phyloP scores from a whole-genome alignment of 92 coral and sea anemone genomes.

The Epizoanthus rinbou region DNA sequence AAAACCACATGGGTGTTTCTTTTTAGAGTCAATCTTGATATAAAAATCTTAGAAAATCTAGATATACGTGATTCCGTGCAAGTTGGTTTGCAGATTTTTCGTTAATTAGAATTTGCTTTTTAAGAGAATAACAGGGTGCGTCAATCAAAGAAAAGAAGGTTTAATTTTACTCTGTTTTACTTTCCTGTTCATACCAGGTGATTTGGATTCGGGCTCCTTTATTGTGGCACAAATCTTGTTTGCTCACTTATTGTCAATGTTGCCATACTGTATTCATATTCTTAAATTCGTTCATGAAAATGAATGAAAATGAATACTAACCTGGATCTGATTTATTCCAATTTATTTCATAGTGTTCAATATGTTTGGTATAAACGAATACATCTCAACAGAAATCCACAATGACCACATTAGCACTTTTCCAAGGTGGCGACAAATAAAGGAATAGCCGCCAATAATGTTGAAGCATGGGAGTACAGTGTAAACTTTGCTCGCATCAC shows the following conservation, averaged over 20 bases:
- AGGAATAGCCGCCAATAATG: slow-evolving; percentile 12
- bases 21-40: not conserved
- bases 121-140: not conserved
- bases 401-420: slow-evolving; percentile 28
- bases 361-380: slow-evolving; percentile 12
- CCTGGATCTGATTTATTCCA: slow-evolving; percentile 18
- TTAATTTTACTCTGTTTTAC: slow-evolving; percentile 5
- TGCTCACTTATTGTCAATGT: not conserved
- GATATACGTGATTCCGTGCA: slow-evolving; percentile 19
- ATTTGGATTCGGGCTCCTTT: slow-evolving; percentile 13
- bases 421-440: slow-evolving; percentile 31
- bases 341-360: slow-evolving; percentile 27
- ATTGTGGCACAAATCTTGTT: slow-evolving; percentile 31
- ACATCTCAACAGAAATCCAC: slow-evolving; percentile 27
- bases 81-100: slow-evolving; percentile 28
- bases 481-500: not conserved
- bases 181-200: slow-evolving; percentile 14
- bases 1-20: not conserved
- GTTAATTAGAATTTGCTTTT: slow-evolving; percentile 11
- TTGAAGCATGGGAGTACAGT: slow-evolving; percentile 5
- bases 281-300: not conserved
- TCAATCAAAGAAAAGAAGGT: slow-evolving; percentile 13
- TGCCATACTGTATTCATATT: slow-evolving; percentile 13
- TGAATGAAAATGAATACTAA: slow-evolving; percentile 20
- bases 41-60: not conserved